These are phyloP conservation scores for Caracal caracal DNA, from an alignment of 2,113 vertebrate species.

Conservation along the genomic window DNA sequence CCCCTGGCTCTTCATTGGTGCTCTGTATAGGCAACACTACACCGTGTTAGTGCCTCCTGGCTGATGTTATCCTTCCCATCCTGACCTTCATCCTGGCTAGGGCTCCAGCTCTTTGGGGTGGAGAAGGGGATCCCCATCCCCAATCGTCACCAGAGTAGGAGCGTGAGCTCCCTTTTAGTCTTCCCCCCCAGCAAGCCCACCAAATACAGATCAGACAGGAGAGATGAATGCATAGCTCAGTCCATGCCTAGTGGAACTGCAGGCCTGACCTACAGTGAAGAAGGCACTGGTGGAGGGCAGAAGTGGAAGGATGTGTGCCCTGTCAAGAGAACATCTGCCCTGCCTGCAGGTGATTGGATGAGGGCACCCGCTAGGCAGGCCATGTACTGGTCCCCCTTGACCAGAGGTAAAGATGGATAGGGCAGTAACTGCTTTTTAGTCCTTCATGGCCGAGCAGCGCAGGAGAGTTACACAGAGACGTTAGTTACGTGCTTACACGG, in stretches of 20 bases:
- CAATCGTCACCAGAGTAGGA: background rate
- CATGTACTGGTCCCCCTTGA: background rate
- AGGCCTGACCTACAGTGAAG: background rate
- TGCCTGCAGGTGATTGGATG: background rate
- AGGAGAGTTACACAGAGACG: background rate
- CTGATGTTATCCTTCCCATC: background rate
- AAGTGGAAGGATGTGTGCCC: background rate
- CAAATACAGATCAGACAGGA: background rate
- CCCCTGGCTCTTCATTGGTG: background rate
- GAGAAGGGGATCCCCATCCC: background rate
- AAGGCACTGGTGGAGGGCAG: background rate
- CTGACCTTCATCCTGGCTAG: background rate
- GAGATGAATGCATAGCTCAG: background rate
- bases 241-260: background rate
- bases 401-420: background rate
- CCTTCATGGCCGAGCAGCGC: accelerated
- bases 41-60: background rate
- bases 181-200: background rate
- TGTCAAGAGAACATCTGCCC: background rate
- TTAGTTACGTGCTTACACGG: accelerated
- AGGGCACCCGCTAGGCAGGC: background rate
- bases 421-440: background rate
- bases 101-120: too few species aligned
- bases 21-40: background rate
- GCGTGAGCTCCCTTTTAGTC: background rate